Percentiles rank a stretch among this genome's conserved stretches.
phyloP scores from a whole-genome alignment of 1,140 invertebrate species.

The Araneus ventricosus region DNA sequence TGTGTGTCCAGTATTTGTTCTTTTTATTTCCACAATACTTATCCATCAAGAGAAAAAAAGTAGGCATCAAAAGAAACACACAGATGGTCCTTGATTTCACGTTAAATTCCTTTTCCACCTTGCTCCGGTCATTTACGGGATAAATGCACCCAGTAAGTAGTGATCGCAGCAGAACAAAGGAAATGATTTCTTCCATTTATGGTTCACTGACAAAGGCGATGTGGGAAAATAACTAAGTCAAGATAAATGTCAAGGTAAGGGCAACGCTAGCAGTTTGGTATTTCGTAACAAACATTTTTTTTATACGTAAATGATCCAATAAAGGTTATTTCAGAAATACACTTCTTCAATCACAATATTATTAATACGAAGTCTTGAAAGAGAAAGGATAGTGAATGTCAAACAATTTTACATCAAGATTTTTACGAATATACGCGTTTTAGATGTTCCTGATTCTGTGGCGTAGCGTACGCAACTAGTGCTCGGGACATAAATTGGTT shows the following conservation, averaged over 20 bases:
- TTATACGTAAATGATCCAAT: no score
- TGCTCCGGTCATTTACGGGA: background rate
- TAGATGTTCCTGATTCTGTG: no score
- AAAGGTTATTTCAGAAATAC: no score
- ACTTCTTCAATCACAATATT: no score
- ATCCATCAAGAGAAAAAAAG: background rate
- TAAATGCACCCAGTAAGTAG: conserved; percentile 9
- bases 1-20: background rate
- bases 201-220: conserved; percentile 5
- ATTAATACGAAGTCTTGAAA: no score
- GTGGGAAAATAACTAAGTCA: background rate
- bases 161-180: background rate
- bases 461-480: no score
- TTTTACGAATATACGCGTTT: no score
- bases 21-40: background rate
- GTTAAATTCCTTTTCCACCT: conserved; percentile 29
- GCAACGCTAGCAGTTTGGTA: background rate
- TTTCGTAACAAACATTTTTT: background rate
- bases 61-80: background rate
- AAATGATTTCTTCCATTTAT: conserved; percentile 16
- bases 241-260: background rate
- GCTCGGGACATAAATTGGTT: no score
- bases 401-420: no score
- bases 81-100: conserved; percentile 40
- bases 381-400: no score